A percentile compares a stretch with the other conserved stretches of the same genome.
These are phyloP conservation scores for Drosophila varians DNA, from an alignment of 1,140 invertebrate genomes.

Conservation along the genomic window DNA sequence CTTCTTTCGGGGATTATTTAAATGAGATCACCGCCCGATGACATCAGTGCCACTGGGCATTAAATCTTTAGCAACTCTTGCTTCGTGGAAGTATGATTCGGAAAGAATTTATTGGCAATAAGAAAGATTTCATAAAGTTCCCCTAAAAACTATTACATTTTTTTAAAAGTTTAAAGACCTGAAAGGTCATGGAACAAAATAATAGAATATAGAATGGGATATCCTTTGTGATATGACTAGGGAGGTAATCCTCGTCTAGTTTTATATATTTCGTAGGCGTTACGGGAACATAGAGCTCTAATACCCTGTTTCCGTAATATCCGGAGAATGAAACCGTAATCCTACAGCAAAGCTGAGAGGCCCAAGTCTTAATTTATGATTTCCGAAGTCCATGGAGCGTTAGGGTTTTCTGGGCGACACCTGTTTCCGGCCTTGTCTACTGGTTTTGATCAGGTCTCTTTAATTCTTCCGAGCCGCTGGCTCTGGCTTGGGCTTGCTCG, in stretches of 20 bases:
- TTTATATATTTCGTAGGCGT: too few species aligned
- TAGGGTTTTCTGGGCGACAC: conserved; percentile 46
- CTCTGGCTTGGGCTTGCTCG: conserved; percentile 8
- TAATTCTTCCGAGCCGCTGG: conserved; percentile 1
- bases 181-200: too few species aligned
- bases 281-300: neutral
- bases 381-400: conserved; percentile 2
- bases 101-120: neutral
- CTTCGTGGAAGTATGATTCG: neutral
- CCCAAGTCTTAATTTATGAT: conserved; percentile 34
- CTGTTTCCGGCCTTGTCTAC: conserved; percentile 65
- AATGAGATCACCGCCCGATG: conserved; percentile 26
- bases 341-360: too few species aligned
- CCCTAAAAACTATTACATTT: too few species aligned
- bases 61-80: too few species aligned
- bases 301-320: conserved; percentile 14
- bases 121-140: neutral
- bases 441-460: conserved; percentile 38
- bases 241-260: too few species aligned
- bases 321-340: conserved; percentile 10
- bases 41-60: conserved; percentile 9
- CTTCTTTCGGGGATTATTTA: conserved; percentile 22
- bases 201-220: too few species aligned
- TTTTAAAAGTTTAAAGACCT: too few species aligned
- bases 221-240: too few species aligned